Percentiles rank a stretch among this genome's conserved stretches.
Conservation (phyloP, 2,113 vertebrate genomes). For the Pica pica region DNA sequence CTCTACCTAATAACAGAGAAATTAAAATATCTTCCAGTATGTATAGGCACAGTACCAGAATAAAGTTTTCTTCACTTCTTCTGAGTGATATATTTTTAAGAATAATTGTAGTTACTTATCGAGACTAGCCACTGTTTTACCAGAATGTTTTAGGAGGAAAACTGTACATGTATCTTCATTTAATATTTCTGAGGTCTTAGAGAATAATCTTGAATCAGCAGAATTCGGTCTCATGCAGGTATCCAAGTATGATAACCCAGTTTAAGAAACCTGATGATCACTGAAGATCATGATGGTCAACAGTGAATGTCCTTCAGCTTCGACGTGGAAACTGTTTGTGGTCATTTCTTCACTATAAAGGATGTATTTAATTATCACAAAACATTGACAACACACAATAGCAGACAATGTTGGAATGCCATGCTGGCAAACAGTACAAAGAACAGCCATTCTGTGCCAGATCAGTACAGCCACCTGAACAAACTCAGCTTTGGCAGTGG, state of each 20-base stretch:
- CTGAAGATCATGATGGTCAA: neutral
- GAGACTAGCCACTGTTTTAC: neutral
- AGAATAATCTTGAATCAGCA: neutral
- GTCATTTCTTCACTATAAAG: neutral
- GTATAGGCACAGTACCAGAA: neutral
- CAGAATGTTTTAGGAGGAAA: neutral
- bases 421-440: neutral
- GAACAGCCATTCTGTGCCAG: neutral
- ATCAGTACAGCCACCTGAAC: neutral
- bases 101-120: neutral
- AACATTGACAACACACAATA: neutral
- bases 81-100: neutral
- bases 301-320: neutral
- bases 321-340: neutral
- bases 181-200: neutral
- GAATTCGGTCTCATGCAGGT: neutral
- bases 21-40: conserved; percentile 29
- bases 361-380: neutral
- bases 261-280: neutral
- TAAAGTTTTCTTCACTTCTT: conserved; percentile 8
- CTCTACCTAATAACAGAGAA: conserved; percentile 34
- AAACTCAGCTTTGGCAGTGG: neutral
- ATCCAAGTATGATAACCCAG: accelerated
- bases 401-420: neutral
- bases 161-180: neutral